Evolutionary conservation across 2,888 invertebrate genomes (phyloP), one percentile per base, ranked within the genome.

Genomic region (Archips crataeganus): DNA sequence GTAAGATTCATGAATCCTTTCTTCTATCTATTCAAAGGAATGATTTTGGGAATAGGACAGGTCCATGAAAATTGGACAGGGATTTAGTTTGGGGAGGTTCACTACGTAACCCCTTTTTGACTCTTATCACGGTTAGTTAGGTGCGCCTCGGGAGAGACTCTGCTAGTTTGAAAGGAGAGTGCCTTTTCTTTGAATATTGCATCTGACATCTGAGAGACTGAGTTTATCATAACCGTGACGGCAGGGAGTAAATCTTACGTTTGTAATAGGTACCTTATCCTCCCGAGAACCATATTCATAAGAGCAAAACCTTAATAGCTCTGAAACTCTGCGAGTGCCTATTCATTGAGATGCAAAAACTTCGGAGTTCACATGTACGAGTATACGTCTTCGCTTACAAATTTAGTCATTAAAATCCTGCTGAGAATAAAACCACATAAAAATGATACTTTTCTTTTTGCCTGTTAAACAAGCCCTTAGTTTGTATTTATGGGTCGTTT

Each of bases 81-180:
- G 82, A 84, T 84, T 87, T 88, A 88, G 88, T 89, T 88, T 84
- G 85, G 82, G 82, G 87, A 85, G 84, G 89, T 87, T 87, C 84
- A 83, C 83, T 84, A 75, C 78, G 75, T 73, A 84, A 85, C 84
- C 86, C 85, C 85, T 85, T 85, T 86, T 86, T 86, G 84, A 85
- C 84, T 89, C 84, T 89, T 87, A 89, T 89, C 90, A 90, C 90
- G 91, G 92, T 93, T 92, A 90, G 90, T 91, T 93, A 90, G 87
- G 77, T 86, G 81, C 87, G 86, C 82, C 84, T 77, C 81, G 85
- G 84, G 88, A 87, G 84, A 81, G 79, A 81, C 85, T 81, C 80
- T 76, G 81, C 82, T 83, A 84, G 80, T 86, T 86, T 84, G 82
- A 85, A 86, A 88, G 87, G 85, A 85, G 82, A 89, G 85, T 86